Evolutionary conservation across 2,113 vertebrate genomes (phyloP).

Genomic region (Alligator sinensis): DNA sequence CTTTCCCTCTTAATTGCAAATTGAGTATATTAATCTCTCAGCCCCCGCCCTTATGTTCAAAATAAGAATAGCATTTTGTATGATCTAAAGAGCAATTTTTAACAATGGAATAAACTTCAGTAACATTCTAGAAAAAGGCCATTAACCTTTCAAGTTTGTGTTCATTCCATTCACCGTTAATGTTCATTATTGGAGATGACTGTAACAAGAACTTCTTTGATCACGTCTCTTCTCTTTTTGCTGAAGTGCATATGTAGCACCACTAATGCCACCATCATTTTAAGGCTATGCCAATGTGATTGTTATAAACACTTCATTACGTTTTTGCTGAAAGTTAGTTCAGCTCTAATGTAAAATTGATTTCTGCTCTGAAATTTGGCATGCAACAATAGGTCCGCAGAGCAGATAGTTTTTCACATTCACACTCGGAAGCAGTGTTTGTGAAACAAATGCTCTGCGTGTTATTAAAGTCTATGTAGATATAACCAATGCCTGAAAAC

Average conservation of each 20-base stretch:
- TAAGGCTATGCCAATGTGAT: background rate
- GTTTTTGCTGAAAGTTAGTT: background rate
- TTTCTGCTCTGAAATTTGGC: background rate
- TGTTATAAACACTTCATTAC: background rate
- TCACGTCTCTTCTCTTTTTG: background rate
- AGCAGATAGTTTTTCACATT: accelerated
- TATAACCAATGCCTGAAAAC: background rate
- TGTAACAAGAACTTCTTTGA: background rate
- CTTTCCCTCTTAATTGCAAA: conserved; percentile 55
- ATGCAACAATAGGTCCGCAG: background rate
- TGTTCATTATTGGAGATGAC: background rate
- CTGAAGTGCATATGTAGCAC: background rate
- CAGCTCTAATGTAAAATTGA: background rate
- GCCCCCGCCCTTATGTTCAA: conserved; percentile 45
- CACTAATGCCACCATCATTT: background rate
- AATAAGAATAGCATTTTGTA: conserved; percentile 40
- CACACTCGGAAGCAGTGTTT: background rate
- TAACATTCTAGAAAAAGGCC: background rate
- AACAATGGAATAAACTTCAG: conserved; percentile 5
- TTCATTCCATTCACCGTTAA: conserved; percentile 5
- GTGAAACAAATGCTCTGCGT: background rate
- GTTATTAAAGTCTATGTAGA: background rate
- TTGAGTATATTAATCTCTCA: conserved; percentile 46
- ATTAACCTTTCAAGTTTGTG: background rate
- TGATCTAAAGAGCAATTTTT: background rate